Conservation (phyloP, 1,140 invertebrate species). For the Brachionus paranguensis region DNA sequence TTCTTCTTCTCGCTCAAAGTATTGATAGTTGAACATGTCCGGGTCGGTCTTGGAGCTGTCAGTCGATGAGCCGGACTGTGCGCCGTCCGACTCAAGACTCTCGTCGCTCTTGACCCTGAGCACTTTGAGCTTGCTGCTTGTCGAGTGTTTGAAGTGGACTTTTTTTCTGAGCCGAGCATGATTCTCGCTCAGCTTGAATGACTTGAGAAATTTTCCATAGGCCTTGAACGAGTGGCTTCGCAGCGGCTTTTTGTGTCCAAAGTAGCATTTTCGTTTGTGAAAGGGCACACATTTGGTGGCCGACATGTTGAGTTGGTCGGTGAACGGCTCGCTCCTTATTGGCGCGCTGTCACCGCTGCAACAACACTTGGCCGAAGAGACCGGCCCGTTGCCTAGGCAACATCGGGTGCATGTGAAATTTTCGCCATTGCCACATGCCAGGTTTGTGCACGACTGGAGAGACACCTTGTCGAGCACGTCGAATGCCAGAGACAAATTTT, state of each 20-base stretch:
- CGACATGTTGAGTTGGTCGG: background rate
- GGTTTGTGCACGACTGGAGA: background rate
- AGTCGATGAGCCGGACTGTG: background rate
- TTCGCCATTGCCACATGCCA: background rate
- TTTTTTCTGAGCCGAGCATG: background rate
- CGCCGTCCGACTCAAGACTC: background rate
- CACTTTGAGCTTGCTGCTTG: background rate
- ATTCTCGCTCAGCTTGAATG: background rate
- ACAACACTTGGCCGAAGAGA: background rate
- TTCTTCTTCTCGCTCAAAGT: background rate
- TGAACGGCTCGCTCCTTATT: background rate
- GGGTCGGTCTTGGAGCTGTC: background rate
- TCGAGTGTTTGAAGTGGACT: background rate
- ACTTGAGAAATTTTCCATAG: background rate
- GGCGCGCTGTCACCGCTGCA: background rate
- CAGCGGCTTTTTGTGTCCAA: background rate
- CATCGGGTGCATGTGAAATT: background rate
- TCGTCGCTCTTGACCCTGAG: background rate
- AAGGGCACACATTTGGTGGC: background rate
- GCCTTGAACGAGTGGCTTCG: background rate
- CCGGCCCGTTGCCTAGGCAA: background rate
- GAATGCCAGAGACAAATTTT: conserved; percentile 28
- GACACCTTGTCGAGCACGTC: background rate
- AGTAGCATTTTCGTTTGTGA: conserved; percentile 27
- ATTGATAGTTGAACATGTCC: conserved; percentile 24